These are phyloP conservation scores for Eupsilia transversa DNA, from an alignment of 2,888 invertebrate species.

Conservation along the genomic window DNA sequence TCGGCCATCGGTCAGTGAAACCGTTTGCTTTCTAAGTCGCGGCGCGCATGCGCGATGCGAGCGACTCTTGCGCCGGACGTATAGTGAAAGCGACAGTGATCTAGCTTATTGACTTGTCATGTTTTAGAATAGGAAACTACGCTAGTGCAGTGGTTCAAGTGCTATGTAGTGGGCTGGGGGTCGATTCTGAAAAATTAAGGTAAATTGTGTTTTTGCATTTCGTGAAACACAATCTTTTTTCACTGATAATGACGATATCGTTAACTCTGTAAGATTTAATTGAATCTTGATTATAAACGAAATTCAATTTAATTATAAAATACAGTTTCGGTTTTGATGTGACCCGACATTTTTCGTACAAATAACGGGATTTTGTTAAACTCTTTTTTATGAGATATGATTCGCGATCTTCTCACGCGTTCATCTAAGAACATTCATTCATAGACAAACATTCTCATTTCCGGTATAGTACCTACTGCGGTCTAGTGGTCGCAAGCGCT, in stretches of 20 bases:
- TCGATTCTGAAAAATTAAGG: background rate
- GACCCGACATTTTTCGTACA: background rate
- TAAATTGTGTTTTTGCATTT: background rate
- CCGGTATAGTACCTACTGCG: no score
- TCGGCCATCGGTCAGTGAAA: constrained; percentile 67
- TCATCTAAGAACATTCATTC: background rate
- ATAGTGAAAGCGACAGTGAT: constrained; percentile 67
- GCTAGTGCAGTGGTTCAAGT: background rate
- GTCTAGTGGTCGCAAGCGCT: no score
- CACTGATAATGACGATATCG: no score
- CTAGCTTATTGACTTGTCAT: constrained; percentile 57
- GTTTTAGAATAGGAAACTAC: constrained; percentile 26
- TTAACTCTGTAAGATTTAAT: no score
- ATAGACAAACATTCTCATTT: background rate
- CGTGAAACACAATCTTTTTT: no score
- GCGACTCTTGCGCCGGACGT: constrained; percentile 57
- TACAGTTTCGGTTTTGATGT: background rate
- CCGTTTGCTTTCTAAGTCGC: constrained; percentile 66
- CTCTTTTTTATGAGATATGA: background rate
- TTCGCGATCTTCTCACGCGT: background rate
- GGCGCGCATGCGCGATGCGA: constrained; percentile 70
- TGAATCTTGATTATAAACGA: no score
- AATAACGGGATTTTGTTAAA: background rate
- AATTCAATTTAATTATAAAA: background rate
- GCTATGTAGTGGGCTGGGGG: background rate